A percentile compares a stretch with the other conserved stretches of the same genome.
Conservation (phyloP, 2,797 vertebrate genomes). For the Phalloptychus januarius region DNA sequence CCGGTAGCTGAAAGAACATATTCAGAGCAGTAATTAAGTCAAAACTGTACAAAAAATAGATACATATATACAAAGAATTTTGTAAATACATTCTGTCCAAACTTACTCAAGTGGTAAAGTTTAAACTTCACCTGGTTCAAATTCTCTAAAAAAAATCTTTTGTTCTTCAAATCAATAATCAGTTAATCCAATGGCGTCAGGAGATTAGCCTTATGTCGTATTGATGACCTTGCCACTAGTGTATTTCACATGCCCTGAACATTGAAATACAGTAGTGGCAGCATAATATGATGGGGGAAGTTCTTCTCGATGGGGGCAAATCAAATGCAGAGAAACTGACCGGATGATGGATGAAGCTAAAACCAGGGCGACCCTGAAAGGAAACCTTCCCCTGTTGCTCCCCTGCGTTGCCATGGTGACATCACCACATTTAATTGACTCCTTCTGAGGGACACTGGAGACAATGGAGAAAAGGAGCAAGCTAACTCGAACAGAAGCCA, state of each 20-base stretch:
- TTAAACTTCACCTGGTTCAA: too few species aligned
- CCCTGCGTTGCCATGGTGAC: conserved; percentile 73
- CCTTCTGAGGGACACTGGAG: conserved; percentile 39
- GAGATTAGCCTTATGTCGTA: too few species aligned
- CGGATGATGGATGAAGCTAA: background rate
- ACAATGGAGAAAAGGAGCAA: conserved; percentile 38
- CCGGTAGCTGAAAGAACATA: too few species aligned
- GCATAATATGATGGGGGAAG: background rate
- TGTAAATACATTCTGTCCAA: too few species aligned
- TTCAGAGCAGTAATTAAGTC: too few species aligned
- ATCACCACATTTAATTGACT: conserved; percentile 70
- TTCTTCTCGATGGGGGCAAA: background rate
- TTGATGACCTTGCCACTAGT: too few species aligned
- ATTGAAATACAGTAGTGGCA: background rate
- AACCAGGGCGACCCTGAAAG: background rate
- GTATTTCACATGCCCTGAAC: background rate
- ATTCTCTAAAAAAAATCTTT: too few species aligned
- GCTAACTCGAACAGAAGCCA: conserved; percentile 66
- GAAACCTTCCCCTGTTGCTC: conserved; percentile 50
- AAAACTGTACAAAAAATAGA: too few species aligned
- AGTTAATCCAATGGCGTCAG: too few species aligned
- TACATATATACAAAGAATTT: too few species aligned
- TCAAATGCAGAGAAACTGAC: background rate
- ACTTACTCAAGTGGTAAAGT: too few species aligned
- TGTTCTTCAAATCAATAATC: too few species aligned